A percentile compares a stretch with the other conserved stretches of the same genome.
phyloP scores from a whole-genome alignment of 2,113 vertebrate genomes.

The Alosa alosa region DNA sequence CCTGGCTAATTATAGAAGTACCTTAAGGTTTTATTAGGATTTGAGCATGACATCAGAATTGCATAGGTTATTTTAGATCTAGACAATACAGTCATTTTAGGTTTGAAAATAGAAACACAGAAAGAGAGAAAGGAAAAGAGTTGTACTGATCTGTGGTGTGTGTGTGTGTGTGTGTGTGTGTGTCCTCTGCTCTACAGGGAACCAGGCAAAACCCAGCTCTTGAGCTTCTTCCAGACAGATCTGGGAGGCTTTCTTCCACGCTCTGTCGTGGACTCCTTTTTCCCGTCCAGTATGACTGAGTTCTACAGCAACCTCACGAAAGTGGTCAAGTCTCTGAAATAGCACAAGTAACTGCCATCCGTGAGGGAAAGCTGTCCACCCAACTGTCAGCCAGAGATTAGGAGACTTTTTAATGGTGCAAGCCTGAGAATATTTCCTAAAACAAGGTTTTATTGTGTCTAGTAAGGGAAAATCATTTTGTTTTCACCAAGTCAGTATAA shows the following conservation, averaged over 20 bases:
- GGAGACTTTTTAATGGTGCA: not conserved
- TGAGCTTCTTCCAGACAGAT: slow-evolving; percentile 94
- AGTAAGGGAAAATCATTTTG: not conserved
- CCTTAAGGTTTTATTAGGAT: not conserved
- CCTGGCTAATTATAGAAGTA: not conserved
- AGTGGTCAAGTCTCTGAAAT: slow-evolving; percentile 73
- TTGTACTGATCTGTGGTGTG: not conserved
- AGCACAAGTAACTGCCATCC: slow-evolving; percentile 48
- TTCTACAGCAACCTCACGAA: slow-evolving; percentile 87
- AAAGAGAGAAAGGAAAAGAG: not conserved
- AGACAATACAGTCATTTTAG: not conserved
- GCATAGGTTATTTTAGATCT: not conserved
- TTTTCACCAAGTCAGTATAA: slow-evolving; percentile 2
- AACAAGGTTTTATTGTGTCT: not conserved
- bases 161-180: not conserved
- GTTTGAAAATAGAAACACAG: not conserved
- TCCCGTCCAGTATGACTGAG: slow-evolving; percentile 84
- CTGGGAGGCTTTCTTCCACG: slow-evolving; percentile 86
- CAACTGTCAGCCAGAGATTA: not conserved
- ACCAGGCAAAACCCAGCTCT: slow-evolving; percentile 77
- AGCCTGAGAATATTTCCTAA: not conserved
- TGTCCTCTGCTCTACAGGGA: slow-evolving; percentile 72
- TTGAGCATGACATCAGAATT: not conserved
- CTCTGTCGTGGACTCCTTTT: slow-evolving; percentile 90
- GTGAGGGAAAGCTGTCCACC: not conserved